Base-by-base conservation (phyloP, 2,888 invertebrate genomes). In the Athripsodes cinereus region DNA sequence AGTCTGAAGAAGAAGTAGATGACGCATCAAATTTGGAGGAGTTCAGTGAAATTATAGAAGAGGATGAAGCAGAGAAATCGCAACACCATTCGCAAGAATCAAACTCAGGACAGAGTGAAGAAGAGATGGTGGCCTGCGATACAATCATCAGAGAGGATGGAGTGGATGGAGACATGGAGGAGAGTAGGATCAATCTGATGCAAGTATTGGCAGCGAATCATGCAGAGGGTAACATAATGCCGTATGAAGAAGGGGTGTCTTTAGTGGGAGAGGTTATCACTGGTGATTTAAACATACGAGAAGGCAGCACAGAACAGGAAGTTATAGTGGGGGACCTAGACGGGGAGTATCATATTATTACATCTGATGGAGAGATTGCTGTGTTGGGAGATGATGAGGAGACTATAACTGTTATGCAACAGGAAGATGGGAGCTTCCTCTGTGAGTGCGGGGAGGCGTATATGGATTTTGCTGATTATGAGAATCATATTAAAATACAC, bases 401-500 rank as follows among this genome's bases (percentile, higher is more conserved):
- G 72, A 75, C 59, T 44, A 70, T 75, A 20, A 74, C 75, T 2
- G 72, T 75, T 5, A 63, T 76, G 10, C 75, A 76, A 62, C 74
- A 76, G 64, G 74, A 74, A 40, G 74, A 77, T 65, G 74, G 76
- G 0, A 69, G 73, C 34, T 77, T 74, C 55, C 60, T 77, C 6
- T 79, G 79, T 65, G 76, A 75, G 6, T 78, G 79, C 52, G 78
- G 79, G 13, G 74, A 76, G 53, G 69, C 73, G 34, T 78, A 74
- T 65, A 71, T 72, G 47, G 74, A 78, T 35, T 66, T 75, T 31
- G 65, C 68, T 0, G 73, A 72, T n/a, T 78, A 74, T 69, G 72
- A 76, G 54, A 73, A 72, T 53, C 79, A 79, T 66, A 75, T 74
- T 62, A 68, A 68, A 18, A 72, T 74, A 44, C 78, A 78, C 53